Evolutionary conservation across 2,888 invertebrate genomes (phyloP), one percentile per base, ranked within the genome.

Genomic region (Allygus modestus): DNA sequence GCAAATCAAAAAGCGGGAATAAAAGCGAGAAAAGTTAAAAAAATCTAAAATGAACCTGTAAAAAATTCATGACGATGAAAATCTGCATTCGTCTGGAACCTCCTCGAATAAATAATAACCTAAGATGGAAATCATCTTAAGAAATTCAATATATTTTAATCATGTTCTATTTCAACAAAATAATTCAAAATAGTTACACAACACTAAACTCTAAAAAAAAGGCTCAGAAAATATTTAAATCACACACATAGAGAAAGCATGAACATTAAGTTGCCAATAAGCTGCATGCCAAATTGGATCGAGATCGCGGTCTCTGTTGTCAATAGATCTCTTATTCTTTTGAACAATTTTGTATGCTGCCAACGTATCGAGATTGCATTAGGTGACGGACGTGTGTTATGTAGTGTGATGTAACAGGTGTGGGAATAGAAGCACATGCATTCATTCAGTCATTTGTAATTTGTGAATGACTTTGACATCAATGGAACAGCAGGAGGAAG

Each of bases 251-350:
- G 54, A 79, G 20, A 51, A 79, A 79, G 79, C 79, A 51, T 33
- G 58, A 26, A 79, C 33, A 58, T 79, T 79, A 58, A 54, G 26
- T 37, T 20, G 79, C 54, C 79, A 58, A 65, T 58, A 79, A 79
- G 79, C 79, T 31, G 58, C 79, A 79, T 79, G 79, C 79, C 79
- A 79, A 58, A 54, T 79, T 79, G 79, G 79, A 79, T 1, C 28
- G 58, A 11, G 54, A 33, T 79, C 79, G 58, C 0, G n/a, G 79
- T 79, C 51, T 31, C n/a, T 26, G 51, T 28, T 46, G 77, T 71
- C 71, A 71, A 71, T 71, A 23, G 71, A 23, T n/a, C 37, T 71
- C 37, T 20, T 41, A 71, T 12, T 26, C 31, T 11, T 65, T 58
- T 65, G 31, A 65, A 65, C 71, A 20, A 20, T 20, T 41, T 41